Evolutionary conservation across 2,888 invertebrate genomes (phyloP).

Genomic region (Parthenolecanium corni): DNA sequence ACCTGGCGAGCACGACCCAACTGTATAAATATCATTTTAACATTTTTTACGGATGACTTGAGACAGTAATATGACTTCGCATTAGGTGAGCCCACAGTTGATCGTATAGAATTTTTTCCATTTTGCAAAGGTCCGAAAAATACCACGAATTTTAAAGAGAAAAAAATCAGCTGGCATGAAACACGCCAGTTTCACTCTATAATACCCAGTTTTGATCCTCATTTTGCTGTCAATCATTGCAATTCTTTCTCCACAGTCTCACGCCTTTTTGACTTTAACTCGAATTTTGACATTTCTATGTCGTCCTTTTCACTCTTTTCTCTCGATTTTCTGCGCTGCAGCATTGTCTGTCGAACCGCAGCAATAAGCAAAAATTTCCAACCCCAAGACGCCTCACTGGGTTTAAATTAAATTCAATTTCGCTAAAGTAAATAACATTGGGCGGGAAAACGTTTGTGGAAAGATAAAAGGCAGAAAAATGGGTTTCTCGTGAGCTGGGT

Average conservation of each 20-base stretch:
- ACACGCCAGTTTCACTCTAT: background rate
- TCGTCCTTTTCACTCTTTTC: too few relatives aligned
- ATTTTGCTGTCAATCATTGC: conserved; percentile 22
- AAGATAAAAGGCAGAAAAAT: background rate
- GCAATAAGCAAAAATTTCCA: background rate
- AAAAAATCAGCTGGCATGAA: background rate
- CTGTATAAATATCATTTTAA: too few relatives aligned
- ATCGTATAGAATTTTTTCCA: too few relatives aligned
- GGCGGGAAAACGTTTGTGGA: background rate
- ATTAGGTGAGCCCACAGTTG: too few relatives aligned
- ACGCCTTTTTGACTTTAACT: conserved; percentile 22
- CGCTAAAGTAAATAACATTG: background rate
- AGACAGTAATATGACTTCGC: too few relatives aligned
- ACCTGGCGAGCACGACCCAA: too few relatives aligned
- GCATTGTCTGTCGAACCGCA: too few relatives aligned
- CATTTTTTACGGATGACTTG: too few relatives aligned
- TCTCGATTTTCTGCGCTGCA: too few relatives aligned
- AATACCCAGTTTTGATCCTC: conserved; percentile 6
- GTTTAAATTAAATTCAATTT: background rate
- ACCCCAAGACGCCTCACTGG: background rate
- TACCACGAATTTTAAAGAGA: background rate
- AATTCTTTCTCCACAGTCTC: conserved; percentile 6
- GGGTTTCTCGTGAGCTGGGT: too few relatives aligned
- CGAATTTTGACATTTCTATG: conserved; percentile 20
- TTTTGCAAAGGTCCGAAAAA: too few relatives aligned